phyloP scores from a whole-genome alignment of 2,113 vertebrate species.

The Engraulis encrasicolus region DNA sequence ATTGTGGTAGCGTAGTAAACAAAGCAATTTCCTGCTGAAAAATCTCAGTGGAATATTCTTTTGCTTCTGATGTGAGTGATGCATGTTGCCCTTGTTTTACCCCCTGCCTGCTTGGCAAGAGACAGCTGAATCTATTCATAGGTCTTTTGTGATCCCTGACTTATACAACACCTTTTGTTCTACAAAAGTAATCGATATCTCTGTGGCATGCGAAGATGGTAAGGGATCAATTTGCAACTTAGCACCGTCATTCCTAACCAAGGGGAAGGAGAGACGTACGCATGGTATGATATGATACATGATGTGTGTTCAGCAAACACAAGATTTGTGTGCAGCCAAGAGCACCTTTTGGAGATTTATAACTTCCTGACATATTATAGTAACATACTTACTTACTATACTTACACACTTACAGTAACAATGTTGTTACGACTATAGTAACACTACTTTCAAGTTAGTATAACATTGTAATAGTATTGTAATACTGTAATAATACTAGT shows the following conservation, averaged over 20 bases:
- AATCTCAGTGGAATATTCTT: background rate
- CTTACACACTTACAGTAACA: too few species aligned
- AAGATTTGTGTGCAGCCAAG: too few species aligned
- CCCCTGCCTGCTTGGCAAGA: background rate
- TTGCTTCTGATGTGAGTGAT: background rate
- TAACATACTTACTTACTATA: too few species aligned
- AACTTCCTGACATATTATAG: too few species aligned
- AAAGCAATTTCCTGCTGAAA: background rate
- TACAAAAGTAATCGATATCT: background rate
- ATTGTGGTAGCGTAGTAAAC: background rate
- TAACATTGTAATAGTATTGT: too few species aligned
- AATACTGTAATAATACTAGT: too few species aligned
- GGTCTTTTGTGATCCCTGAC: background rate
- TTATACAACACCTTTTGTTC: conserved; percentile 2
- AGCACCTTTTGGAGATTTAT: too few species aligned
- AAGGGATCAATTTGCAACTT: background rate
- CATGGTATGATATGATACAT: too few species aligned
- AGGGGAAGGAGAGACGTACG: background rate
- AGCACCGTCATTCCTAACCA: background rate
- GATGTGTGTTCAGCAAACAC: too few species aligned
- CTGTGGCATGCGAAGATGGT: background rate
- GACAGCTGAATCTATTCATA: conserved; percentile 40
- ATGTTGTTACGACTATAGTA: too few species aligned
- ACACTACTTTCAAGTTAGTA: too few species aligned
- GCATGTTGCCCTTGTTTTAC: background rate